A percentile compares a stretch with the other conserved stretches of the same genome.
Conservation (phyloP, 30 jellyfish, hydroid and myxozoan species). For the Hydractinia symbiolongicarpus region DNA sequence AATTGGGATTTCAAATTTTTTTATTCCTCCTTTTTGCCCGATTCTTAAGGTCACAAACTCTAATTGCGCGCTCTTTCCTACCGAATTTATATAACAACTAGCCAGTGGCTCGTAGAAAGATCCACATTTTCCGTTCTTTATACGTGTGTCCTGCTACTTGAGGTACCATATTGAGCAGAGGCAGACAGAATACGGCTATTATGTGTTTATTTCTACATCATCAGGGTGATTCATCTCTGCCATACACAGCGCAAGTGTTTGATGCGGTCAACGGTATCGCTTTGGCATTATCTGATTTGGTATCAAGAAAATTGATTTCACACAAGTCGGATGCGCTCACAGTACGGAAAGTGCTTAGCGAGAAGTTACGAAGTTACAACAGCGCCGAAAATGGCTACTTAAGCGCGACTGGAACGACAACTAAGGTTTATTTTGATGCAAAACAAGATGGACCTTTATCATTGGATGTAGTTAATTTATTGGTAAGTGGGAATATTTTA, state of each 20-base stretch:
- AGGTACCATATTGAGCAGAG: not conserved
- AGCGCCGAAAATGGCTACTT: conserved; percentile 72
- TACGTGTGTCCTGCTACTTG: not conserved
- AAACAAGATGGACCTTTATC: conserved; percentile 92
- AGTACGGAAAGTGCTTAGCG: conserved; percentile 46
- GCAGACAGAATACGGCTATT: not conserved
- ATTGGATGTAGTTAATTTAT: conserved; percentile 54
- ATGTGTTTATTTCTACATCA: not conserved
- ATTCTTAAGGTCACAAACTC: too few species aligned
- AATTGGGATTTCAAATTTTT: too few species aligned
- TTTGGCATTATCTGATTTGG: conserved; percentile 79
- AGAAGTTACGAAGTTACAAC: conserved; percentile 41
- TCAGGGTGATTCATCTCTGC: conserved; percentile 33
- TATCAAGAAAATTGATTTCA: conserved; percentile 44
- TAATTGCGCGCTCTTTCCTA: too few species aligned
- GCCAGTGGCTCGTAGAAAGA: too few species aligned
- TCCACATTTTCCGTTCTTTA: not conserved
- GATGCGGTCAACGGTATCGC: conserved; percentile 97
- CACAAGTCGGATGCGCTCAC: conserved; percentile 34
- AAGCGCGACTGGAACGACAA: conserved; percentile 65
- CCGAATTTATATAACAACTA: too few species aligned
- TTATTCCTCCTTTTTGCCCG: too few species aligned
- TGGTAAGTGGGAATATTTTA: conserved; percentile 34
- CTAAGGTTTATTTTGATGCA: conserved; percentile 61
- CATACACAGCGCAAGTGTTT: conserved; percentile 83